Evolutionary conservation across 2,113 vertebrate genomes (phyloP), one percentile per base, ranked within the genome.

Genomic region (Columba janthina): DNA sequence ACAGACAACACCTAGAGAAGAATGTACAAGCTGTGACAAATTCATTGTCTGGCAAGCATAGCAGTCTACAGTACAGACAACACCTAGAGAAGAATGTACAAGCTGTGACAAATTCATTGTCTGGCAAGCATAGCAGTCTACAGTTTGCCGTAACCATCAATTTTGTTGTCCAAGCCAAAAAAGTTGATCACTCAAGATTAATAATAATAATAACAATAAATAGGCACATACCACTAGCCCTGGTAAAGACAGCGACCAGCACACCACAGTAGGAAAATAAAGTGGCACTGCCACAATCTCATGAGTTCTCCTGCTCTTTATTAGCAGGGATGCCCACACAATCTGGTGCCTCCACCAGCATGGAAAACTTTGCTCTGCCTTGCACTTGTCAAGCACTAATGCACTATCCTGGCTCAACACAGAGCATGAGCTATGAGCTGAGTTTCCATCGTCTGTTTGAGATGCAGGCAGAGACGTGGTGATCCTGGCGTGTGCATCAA

Each of bases 381-480:
- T 56, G 34, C 18, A 38, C 19, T 6, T 71, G 22, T 15, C 15
- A 24, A 64, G 40, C 8, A 8, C 36, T 44, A 84, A 40, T 5
- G 20, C 7, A 15, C 20, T 1, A 5, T 3, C 32, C 25, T 5
- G 4, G 34, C 15, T 38, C 32, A 31, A 58, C 10, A 36, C 5
- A 28, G 50, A 26, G 50, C 25, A 81, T 7, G 6, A 48, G 17
- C 29, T 19, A 3, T 0, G 0, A 26, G 9, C 10, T 32, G 15
- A 16, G n/a, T 4, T 77, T 74, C 19, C 0, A 0, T 19, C 5
- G 2, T 3, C 31, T 38, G 15, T 50, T 22, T 57, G 24, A 22
- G 6, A 24, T 0, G 3, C 2, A 20, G 24, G 34, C 6, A 83
- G n/a, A 44, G 24, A 53, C 2, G 1, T 1, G 1, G 24, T 17